Conservation (phyloP, 2,797 vertebrate species). For the Enteromius trimaculatus region DNA sequence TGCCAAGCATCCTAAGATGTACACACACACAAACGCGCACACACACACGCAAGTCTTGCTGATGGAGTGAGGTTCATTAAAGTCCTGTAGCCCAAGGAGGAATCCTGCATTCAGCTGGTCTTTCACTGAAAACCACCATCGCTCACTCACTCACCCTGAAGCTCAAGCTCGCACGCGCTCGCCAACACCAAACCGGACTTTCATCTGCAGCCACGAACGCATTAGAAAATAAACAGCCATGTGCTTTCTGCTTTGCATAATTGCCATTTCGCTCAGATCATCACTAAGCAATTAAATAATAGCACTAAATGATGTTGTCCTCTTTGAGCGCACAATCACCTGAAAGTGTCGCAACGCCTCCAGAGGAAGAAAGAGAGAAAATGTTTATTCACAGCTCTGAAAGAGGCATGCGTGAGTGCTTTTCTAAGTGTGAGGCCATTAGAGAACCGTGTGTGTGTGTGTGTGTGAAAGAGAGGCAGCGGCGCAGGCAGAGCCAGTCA, state of each 20-base stretch:
- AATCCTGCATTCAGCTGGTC: conserved; percentile 35
- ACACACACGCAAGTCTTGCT: neutral
- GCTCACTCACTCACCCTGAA: conserved; percentile 39
- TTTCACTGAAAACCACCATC: conserved; percentile 31
- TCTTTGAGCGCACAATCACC: conserved; percentile 33
- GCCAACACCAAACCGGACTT: conserved; percentile 15
- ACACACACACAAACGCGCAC: neutral
- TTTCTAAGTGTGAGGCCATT: conserved; percentile 50
- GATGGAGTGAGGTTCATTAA: conserved; percentile 23
- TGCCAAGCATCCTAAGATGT: conserved; percentile 38
- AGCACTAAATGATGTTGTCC: conserved; percentile 27
- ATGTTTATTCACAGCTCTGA: conserved; percentile 22
- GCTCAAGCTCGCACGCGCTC: conserved; percentile 3
- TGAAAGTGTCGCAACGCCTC: conserved; percentile 23
- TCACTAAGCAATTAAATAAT: conserved; percentile 44
- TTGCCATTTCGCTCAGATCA: conserved; percentile 43
- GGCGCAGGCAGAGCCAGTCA: conserved; percentile 27
- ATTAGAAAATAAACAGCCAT: conserved; percentile 36
- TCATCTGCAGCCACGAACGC: conserved; percentile 35
- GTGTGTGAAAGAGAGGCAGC: conserved; percentile 12
- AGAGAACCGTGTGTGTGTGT: conserved; percentile 23
- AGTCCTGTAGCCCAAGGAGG: conserved; percentile 38
- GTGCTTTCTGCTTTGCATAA: conserved; percentile 39
- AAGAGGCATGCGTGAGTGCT: conserved; percentile 24
- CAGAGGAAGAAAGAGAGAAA: conserved; percentile 35